Base-by-base conservation (phyloP, 2,797 vertebrate species). In the Alfaro cultratus region DNA sequence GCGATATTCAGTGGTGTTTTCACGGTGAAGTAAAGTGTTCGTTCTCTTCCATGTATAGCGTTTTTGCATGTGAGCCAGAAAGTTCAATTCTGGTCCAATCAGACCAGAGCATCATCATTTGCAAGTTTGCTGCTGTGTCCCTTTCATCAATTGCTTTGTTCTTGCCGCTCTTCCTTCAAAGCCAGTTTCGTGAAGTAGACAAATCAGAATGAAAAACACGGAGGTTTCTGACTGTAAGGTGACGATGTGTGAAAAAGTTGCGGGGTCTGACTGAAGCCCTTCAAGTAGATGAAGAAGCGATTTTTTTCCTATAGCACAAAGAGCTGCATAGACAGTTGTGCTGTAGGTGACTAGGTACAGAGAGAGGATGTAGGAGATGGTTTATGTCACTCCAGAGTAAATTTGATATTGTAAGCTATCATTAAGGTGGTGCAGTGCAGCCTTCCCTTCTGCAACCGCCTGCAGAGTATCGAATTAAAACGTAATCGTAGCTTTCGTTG, bases 341-440 rank as follows among this genome's bases (percentile, higher is more conserved):
- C 57, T 80, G 39, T 21, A 46, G 31, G 46, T 67, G 49, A 67
- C 16, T 23, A 11, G 36, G 1, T 49, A 12, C 9, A 74, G 46
- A 18, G 29, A 60, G 10, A 57, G 2, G 31, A 31, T 62, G 46
- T 23, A 11, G 68, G 72, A 64, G 13, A n/a, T 60, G 23, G 64
- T 34, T 34, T 73, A 11, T 34, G 26, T 85, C 43, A 74, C 26
- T 72, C 57, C 31, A 49, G 64, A 47, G 77, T 84, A 41, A 81
- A 80, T 80, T 13, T 78, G 79, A 82, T 80, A 83, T 36, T 2
- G 77, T 51, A 67, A 79, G 46, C 21, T 43, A 26, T 79, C 51
- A 8, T 57, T 3, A 71, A 45, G 23, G 75, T 88, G 84, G 60
- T 86, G 87, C 88, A 90, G 73, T 86, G 84, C 85, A 83, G 87